phyloP scores from a whole-genome alignment of 2,113 vertebrate genomes.

The Onychostoma macrolepis region DNA sequence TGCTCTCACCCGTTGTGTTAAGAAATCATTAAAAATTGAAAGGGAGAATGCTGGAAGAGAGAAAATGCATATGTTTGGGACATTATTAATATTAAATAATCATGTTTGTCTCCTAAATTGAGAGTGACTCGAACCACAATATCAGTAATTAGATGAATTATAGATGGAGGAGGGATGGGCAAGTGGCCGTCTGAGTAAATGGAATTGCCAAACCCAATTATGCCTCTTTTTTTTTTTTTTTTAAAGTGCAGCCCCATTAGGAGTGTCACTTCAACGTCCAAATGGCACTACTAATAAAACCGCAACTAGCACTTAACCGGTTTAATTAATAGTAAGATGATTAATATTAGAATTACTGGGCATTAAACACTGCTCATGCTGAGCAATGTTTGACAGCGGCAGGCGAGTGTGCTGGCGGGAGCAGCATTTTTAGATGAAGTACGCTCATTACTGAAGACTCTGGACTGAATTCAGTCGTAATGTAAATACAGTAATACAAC shows the following conservation, averaged over 20 bases:
- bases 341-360: conserved; percentile 81
- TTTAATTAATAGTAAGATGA: conserved; percentile 81
- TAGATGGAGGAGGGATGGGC: conserved; percentile 82
- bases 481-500: conserved; percentile 13
- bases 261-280: conserved; percentile 83
- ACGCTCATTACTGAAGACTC: conserved; percentile 12
- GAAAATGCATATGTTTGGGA: conserved; percentile 84
- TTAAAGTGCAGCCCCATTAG: conserved; percentile 82
- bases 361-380: conserved; percentile 67
- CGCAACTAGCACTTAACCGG: conserved; percentile 77
- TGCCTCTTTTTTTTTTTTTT: conserved; percentile 57
- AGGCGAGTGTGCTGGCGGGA: conserved; percentile 13
- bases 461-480: background rate
- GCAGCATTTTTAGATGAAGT: conserved; percentile 23
- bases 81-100: conserved; percentile 93
- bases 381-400: conserved; percentile 32
- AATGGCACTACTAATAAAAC: conserved; percentile 80
- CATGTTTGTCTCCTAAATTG: conserved; percentile 89
- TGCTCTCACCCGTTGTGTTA: conserved; percentile 74
- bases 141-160: conserved; percentile 93
- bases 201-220: conserved; percentile 93
- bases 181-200: conserved; percentile 80
- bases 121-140: conserved; percentile 88
- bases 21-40: conserved; percentile 82
- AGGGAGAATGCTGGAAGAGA: conserved; percentile 68